These are phyloP conservation scores for Monopis laevigella DNA, from an alignment of 2,888 invertebrate genomes.

Conservation along the genomic window DNA sequence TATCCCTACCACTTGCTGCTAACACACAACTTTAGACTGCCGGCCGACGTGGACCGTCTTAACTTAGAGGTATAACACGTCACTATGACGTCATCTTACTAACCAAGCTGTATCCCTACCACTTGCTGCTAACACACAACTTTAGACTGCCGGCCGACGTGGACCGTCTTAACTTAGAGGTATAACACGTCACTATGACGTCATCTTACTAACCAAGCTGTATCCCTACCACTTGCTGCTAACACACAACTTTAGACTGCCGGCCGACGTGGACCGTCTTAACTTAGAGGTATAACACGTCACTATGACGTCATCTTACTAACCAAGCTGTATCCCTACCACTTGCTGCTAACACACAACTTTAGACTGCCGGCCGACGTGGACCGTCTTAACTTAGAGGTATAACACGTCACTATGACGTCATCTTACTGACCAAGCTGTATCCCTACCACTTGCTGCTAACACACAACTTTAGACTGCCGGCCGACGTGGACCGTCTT, in stretches of 20 bases:
- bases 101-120: constrained; percentile 96
- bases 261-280: constrained; percentile 95
- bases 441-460: constrained; percentile 96
- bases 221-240: constrained; percentile 96
- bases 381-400: constrained; percentile 96
- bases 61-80: constrained; percentile 98
- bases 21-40: constrained; percentile 96
- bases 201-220: constrained; percentile 96
- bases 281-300: constrained; percentile 98
- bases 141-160: constrained; percentile 97
- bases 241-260: constrained; percentile 96
- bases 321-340: constrained; percentile 96
- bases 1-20: constrained; percentile 96
- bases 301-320: too few relatives aligned
- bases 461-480: constrained; percentile 96
- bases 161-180: constrained; percentile 96
- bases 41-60: constrained; percentile 95
- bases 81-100: too few relatives aligned
- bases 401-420: too few relatives aligned
- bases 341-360: constrained; percentile 94
- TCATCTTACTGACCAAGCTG: too few relatives aligned
- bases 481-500: constrained; percentile 95
- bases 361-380: constrained; percentile 97
- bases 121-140: constrained; percentile 94
- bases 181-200: too few relatives aligned